Base-by-base conservation (phyloP, 2,888 invertebrate species). In the Cecidostiba fungosa region DNA sequence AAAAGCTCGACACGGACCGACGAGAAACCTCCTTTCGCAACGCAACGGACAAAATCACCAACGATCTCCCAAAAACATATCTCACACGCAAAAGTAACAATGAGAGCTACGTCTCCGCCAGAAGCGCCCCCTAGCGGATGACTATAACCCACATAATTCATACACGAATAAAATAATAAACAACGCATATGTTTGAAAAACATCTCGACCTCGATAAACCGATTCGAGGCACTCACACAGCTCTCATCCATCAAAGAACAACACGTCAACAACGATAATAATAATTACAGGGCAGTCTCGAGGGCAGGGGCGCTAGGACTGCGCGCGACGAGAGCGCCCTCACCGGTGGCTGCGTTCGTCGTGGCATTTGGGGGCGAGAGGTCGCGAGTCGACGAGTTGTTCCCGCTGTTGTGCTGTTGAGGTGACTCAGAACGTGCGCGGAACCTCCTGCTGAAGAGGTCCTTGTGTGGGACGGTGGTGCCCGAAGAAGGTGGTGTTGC, bases 351-450 rank as follows among this genome's bases (percentile, higher is more conserved):
- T n/a, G n/a, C 16, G n/a, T n/a, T 59, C 54, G 54, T 59, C n/a
- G 54, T 59, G 19, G 8, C 0, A 23, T 59, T 59, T 5, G 54
- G n/a, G 19, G 54, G 54, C n/a, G 54, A 59, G 23, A 59, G 54
- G 8, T 59, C 54, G n/a, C 54, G 54, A 59, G 54, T 59, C 6
- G 54, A n/a, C 54, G 54, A 23, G 6, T 59, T 59, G n/a, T n/a
- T 59, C 2, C 2, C n/a, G n/a, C 54, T 59, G 8, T 59, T 59
- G 0, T 88, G 77, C 50, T 92, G 91, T 47, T 91, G 92, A 1
- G 93, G 93, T 3, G 93, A 93, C 86, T 92, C 93, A 0, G 93
- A 93, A 81, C 93, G 90, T 39, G 93, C 92, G 73, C 92, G 88
- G 80, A 92, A 92, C 50, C 92, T 81, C 90, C 91, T 78, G 50